Evolutionary conservation across 92 coral and sea anemone genomes (phyloP).

Genomic region (Heliopora coerulea): DNA sequence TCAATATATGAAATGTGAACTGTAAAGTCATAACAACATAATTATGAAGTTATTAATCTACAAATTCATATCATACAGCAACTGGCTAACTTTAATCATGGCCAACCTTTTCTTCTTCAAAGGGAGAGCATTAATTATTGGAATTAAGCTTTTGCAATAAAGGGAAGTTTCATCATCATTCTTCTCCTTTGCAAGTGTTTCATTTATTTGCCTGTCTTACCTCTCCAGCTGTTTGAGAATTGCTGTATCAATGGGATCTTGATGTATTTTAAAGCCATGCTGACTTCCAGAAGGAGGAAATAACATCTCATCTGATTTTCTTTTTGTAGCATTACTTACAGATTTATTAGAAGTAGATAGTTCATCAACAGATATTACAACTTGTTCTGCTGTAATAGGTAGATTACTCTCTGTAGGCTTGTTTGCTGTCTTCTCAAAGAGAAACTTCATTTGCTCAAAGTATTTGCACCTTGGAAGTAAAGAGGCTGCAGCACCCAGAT

Average conservation of each 20-base stretch:
- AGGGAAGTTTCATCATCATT: constrained; percentile 27
- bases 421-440: constrained; percentile 39
- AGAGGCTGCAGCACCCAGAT: constrained; percentile 49
- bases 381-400: not conserved
- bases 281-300: constrained; percentile 22
- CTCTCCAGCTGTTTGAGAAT: constrained; percentile 39
- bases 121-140: constrained; percentile 34
- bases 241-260: constrained; percentile 44
- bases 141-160: constrained; percentile 39
- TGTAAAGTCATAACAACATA: not conserved
- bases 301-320: constrained; percentile 27
- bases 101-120: constrained; percentile 34
- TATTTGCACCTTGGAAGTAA: constrained; percentile 40
- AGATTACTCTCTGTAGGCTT: constrained; percentile 45
- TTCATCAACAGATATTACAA: not conserved
- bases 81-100: constrained; percentile 44
- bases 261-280: constrained; percentile 45
- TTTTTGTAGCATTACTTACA: constrained; percentile 19
- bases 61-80: constrained; percentile 43
- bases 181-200: constrained; percentile 17
- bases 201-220: constrained; percentile 28
- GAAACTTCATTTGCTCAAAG: constrained; percentile 39
- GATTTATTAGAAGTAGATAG: constrained; percentile 1
- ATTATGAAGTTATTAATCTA: constrained; percentile 3
- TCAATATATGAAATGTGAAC: constrained; percentile 6